Base-by-base conservation (phyloP, 2,797 vertebrate species). In the Todus mexicanus region DNA sequence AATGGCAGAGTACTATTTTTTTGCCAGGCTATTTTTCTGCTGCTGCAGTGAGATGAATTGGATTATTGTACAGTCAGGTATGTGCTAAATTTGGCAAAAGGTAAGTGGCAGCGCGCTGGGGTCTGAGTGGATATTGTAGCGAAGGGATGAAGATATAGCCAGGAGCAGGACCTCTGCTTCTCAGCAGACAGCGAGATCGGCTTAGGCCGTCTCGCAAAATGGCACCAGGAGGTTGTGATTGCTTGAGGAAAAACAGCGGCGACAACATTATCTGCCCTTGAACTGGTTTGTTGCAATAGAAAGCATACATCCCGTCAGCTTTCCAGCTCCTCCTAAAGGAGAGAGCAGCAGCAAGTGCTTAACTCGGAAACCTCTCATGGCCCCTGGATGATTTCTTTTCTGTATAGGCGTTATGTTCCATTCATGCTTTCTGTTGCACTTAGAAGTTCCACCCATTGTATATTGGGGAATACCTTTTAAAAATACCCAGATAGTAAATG, bases 41-140 rank as follows among this genome's bases (percentile, higher is more conserved):
- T 91, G 80, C 69, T 92, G 73, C 76, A 84, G 65, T 43, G 76
- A 93, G 79, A 83, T 91, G 80, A 94, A 88, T 78, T 64, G 54
- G 54, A 73, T 89, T 84, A 70, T 91, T 96, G 59, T 96, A 91
- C 89, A 78, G 63, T 51, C 89, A 95, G 92, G 89, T 96, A 56
- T 59, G 66, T 93, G 85, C 87, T 90, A 84, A 53, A 89, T 92
- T 89, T 90, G 81, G 92, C 91, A 72, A 54, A 72, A 91, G 78
- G 61, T 68, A 21, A 57, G 29, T 29, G 48, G 64, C 68, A 90
- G 64, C 37, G 7, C 6, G 84, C 25, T 71, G 84, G 59, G 78
- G 56, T 81, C 56, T 31, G 73, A 77, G 54, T 17, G 31, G 73
- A 10, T 74, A 3, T 12, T 64, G 56, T 17, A 48, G 84, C 64